Conservation (phyloP, 2,888 invertebrate genomes). For the Atherix ibis region DNA sequence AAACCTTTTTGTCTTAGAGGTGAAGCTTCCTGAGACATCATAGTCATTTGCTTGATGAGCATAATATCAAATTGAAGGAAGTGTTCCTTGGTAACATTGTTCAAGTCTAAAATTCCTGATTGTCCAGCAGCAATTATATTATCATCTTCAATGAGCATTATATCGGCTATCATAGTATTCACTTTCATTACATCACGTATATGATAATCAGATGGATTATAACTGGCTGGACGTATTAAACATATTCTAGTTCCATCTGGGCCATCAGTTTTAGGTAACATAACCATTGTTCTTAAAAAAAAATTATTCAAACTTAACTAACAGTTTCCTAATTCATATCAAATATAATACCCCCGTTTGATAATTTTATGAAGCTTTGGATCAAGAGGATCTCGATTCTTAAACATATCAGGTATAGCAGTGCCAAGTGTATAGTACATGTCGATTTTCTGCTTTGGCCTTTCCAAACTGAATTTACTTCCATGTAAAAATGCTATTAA, state of each 20-base stretch:
- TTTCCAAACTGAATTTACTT: slow-evolving; percentile 34
- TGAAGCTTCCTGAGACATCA: slow-evolving; percentile 36
- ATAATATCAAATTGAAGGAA: slow-evolving; percentile 37
- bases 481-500: slow-evolving; percentile 33
- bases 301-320: not conserved
- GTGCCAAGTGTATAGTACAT: slow-evolving; percentile 36
- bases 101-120: slow-evolving; percentile 37
- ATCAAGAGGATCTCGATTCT: slow-evolving; percentile 11
- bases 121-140: slow-evolving; percentile 34
- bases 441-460: slow-evolving; percentile 34
- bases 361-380: slow-evolving; percentile 11
- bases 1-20: slow-evolving; percentile 38
- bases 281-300: slow-evolving; percentile 13
- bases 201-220: slow-evolving; percentile 29
- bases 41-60: slow-evolving; percentile 37
- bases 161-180: slow-evolving; percentile 38
- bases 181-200: slow-evolving; percentile 34
- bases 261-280: slow-evolving; percentile 16
- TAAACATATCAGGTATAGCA: slow-evolving; percentile 38
- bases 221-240: slow-evolving; percentile 32
- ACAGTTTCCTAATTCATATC: slow-evolving; percentile 5
- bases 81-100: slow-evolving; percentile 33
- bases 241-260: slow-evolving; percentile 31
- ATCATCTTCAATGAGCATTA: slow-evolving; percentile 39
- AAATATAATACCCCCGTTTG: slow-evolving; percentile 12